Percentiles rank a stretch among this genome's conserved stretches.
Conservation (phyloP, 2,888 invertebrate genomes). For the Adelognathus sp. region DNA sequence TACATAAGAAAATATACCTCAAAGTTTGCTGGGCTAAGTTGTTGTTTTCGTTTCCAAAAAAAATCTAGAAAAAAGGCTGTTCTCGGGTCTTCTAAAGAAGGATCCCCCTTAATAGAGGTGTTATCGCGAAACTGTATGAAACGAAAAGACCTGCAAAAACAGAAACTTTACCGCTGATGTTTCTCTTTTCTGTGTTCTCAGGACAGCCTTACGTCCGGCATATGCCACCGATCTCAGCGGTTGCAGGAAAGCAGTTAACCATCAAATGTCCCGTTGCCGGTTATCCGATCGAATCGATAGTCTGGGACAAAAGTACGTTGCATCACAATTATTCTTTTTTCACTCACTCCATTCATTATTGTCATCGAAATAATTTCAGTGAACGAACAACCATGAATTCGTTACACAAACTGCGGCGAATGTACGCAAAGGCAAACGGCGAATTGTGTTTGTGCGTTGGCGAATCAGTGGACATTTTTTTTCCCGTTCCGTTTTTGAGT, state of each 20-base stretch:
- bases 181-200: conserved; percentile 66
- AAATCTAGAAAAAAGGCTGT: too few species aligned
- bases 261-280: conserved; percentile 84
- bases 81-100: too few species aligned
- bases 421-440: not conserved
- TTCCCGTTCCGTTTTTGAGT: not conserved
- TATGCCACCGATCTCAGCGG: conserved; percentile 80
- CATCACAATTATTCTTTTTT: not conserved
- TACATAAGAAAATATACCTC: too few species aligned
- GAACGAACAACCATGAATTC: conserved; percentile 7
- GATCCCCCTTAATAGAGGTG: too few species aligned
- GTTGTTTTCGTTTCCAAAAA: too few species aligned
- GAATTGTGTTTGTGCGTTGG: conserved; percentile 42
- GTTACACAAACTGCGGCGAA: not conserved
- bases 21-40: too few species aligned
- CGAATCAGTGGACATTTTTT: conserved; percentile 21
- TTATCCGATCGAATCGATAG: conserved; percentile 82
- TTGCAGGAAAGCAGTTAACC: conserved; percentile 81
- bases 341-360: not conserved
- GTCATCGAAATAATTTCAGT: conserved; percentile 6
- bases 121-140: too few species aligned
- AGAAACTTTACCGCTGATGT: not conserved
- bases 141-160: too few species aligned
- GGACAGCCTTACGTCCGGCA: conserved; percentile 80
- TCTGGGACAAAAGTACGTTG: conserved; percentile 83